Conservation (phyloP, 2,797 vertebrate genomes). For the Apogon talboti region DNA sequence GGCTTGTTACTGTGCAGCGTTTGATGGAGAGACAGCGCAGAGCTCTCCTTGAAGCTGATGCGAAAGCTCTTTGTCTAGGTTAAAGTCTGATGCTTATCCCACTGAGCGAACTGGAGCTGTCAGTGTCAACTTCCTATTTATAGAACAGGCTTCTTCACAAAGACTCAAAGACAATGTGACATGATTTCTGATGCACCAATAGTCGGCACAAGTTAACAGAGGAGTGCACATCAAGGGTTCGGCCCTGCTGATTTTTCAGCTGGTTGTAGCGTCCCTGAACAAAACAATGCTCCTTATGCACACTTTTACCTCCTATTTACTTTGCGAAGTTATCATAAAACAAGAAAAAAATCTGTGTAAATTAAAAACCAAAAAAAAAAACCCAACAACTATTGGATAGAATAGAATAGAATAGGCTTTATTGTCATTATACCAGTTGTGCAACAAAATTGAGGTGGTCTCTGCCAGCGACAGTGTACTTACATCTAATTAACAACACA, state of each 20-base stretch:
- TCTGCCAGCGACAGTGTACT: too few species aligned
- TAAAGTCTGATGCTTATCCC: conserved; percentile 70
- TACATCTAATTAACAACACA: too few species aligned
- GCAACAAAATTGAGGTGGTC: too few species aligned
- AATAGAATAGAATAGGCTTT: too few species aligned
- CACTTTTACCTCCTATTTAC: too few species aligned
- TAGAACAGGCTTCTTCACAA: conserved; percentile 68
- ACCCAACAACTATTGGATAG: too few species aligned
- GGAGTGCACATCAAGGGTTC: conserved; percentile 7
- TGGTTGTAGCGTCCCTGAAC: too few species aligned
- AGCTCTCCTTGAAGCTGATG: conserved; percentile 56
- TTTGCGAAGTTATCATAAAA: too few species aligned
- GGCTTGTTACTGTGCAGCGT: conserved; percentile 46
- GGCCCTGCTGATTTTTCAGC: background rate
- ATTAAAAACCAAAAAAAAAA: too few species aligned
- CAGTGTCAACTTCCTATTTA: conserved; percentile 77
- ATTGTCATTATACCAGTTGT: too few species aligned
- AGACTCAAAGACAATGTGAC: conserved; percentile 70
- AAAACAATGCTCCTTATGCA: too few species aligned
- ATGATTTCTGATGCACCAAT: conserved; percentile 62
- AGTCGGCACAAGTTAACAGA: conserved; percentile 29
- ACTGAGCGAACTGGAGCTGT: conserved; percentile 76
- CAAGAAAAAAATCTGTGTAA: too few species aligned
- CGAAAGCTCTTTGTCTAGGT: conserved; percentile 66
- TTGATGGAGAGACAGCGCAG: conserved; percentile 41